Conservation (phyloP, 1,140 invertebrate species). For the Drosophila nebulosa region DNA sequence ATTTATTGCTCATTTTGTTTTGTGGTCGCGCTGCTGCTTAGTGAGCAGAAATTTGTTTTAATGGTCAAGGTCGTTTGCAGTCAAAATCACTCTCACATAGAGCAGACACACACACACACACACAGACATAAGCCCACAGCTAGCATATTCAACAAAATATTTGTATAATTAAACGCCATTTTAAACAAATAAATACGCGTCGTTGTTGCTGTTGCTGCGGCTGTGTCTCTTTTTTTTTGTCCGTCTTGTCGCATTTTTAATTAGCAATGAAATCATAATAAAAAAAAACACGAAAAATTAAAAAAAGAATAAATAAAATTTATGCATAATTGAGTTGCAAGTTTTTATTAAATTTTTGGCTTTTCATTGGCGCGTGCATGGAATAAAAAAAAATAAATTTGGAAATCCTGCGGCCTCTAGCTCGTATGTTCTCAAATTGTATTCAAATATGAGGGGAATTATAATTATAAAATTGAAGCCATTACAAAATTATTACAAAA, state of each 20-base stretch:
- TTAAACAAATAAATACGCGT: conserved; percentile 67
- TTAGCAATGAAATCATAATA: conserved; percentile 70
- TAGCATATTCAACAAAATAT: conserved; percentile 43
- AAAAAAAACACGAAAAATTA: conserved; percentile 51
- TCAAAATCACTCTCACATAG: conserved; percentile 46
- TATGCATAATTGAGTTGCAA: conserved; percentile 66
- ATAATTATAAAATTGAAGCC: background rate
- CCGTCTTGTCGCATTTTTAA: conserved; percentile 67
- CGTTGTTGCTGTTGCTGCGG: conserved; percentile 26
- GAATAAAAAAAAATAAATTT: conserved; percentile 23
- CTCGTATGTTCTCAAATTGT: background rate
- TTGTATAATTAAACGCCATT: conserved; percentile 76
- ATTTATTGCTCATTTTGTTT: conserved; percentile 75
- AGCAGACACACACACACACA: background rate
- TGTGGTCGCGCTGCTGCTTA: conserved; percentile 44
- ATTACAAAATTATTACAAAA: background rate
- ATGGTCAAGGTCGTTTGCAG: conserved; percentile 77
- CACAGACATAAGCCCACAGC: conserved; percentile 18
- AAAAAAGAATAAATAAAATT: conserved; percentile 42
- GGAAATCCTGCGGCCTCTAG: background rate
- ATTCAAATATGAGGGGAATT: background rate
- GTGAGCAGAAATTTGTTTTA: conserved; percentile 60
- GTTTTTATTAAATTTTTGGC: conserved; percentile 13
- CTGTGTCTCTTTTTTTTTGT: conserved; percentile 26
- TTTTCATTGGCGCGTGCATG: conserved; percentile 50